Evolutionary conservation across 2,888 invertebrate species (phyloP), one percentile per base, ranked within the genome.

Genomic region (Lochmaea crataegi): DNA sequence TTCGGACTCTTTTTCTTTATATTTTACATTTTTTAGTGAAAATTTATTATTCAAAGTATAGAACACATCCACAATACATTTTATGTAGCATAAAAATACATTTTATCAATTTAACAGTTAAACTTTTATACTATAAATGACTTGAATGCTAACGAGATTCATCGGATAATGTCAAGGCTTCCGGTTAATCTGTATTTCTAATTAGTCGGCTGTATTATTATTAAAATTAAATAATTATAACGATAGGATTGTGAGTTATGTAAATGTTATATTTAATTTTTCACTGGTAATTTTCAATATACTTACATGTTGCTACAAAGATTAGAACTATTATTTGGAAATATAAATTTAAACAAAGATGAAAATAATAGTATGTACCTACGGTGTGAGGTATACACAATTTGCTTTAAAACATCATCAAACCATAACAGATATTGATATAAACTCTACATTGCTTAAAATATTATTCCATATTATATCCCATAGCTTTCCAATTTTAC

Each of bases 131-230:
- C 53, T 9, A 53, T 53, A 53, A 53, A 53, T 53, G 18, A 58
- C 58, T 56, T 22, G 22, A 66, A 66, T 66, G 56, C 12, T 67
- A 67, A 67, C 56, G 18, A 67, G 42, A 66, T 66, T 66, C 57
- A 14, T 42, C 14, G 18, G 42, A 67, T 67, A 67, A 67, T 57
- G 66, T 67, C 66, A 67, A 67, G 66, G 66, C 66, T 67, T 67
- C 57, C 56, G 66, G 66, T 57, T 42, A 57, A 67, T 57, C 42
- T 67, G 57, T 56, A 57, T 66, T 16, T 53, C 12, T 65, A 51
- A 65, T 65, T 65, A 65, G 18, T 56, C 16, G 18, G 48, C 14
- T n/a, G n/a, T 53, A 53, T 53, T 53, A 10, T 53, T 53, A 53
- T 53, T 9, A 16, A 53, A 53, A 53, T 53, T 16, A 16, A 12